Evolutionary conservation across 2,888 invertebrate genomes (phyloP).

Genomic region (Ormyrus labotus): DNA sequence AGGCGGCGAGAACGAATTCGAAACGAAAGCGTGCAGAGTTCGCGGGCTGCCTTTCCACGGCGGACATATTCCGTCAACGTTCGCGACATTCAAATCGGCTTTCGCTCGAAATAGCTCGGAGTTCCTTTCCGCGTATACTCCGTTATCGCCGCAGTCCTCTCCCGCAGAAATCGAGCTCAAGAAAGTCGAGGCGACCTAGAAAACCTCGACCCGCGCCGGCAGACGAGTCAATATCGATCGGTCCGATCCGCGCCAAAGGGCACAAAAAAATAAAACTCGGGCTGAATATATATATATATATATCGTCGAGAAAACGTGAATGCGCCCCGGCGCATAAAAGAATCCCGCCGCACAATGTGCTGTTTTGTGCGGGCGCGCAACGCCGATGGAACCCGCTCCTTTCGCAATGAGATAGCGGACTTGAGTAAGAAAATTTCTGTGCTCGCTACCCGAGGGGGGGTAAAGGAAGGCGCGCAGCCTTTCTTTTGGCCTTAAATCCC

Average conservation of each 20-base stretch:
- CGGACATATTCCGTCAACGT: too few species aligned
- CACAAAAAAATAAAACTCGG: too few species aligned
- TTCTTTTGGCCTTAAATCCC: too few species aligned
- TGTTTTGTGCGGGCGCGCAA: background rate
- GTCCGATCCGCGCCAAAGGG: constrained; percentile 15
- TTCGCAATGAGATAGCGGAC: background rate
- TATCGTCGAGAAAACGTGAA: background rate
- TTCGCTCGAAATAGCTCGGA: too few species aligned
- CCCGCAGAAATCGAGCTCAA: background rate
- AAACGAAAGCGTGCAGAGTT: too few species aligned
- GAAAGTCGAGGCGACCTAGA: constrained; percentile 41
- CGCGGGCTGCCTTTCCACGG: too few species aligned
- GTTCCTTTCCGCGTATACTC: too few species aligned
- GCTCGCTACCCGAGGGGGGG: background rate
- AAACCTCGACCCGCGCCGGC: constrained; percentile 15
- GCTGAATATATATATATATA: too few species aligned
- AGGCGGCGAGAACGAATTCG: too few species aligned
- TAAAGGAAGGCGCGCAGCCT: too few species aligned
- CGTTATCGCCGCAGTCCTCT: too few species aligned
- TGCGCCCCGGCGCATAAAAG: constrained; percentile 14
- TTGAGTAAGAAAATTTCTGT: background rate
- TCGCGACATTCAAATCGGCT: too few species aligned
- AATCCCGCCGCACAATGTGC: background rate
- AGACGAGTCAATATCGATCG: constrained; percentile 45
- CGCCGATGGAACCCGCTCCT: background rate